Base-by-base conservation (phyloP, 2,888 invertebrate genomes). In the Microplitis manilae region DNA sequence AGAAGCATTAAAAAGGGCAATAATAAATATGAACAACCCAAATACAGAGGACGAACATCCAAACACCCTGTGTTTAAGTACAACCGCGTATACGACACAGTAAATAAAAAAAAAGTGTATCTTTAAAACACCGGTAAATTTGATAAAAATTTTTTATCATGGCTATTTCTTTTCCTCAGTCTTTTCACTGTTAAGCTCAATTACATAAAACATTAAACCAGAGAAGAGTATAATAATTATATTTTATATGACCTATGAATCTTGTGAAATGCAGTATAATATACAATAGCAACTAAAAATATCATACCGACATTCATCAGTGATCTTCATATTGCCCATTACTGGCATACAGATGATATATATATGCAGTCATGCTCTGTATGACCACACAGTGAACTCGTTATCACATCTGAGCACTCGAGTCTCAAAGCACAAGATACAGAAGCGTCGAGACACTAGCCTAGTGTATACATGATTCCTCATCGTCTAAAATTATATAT, bases 401-500 rank as follows among this genome's bases (percentile, higher is more conserved):
- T 72, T 72, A 72, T 72, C 72, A 72, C 72, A 72, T 64, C 64
- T 72, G 41, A 64, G 64, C 41, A 72, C 71, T 71, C 50, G 50
- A 13, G 4, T 50, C 13, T 13, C 71, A 71, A 71, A 71, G 38
- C 38, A 65, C 62, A 13, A 13, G 13, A 65, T 65, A 65, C 30
- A 65, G 50, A 50, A 50, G 50, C 50, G 9, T 50, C 50, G 1
- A 50, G 50, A 2, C 50, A 13, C 8, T 13, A 50, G 50, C 13
- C 50, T 50, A 50, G 50, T 50, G 8, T 50, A 50, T 50, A 50
- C 50, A 50, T 50, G 9, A 50, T 50, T 13, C 50, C 50, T 50
- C 50, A 50, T 50, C 50, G 50, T 50, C 50, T 13, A 13, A 50
- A 13, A 50, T 13, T 13, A 50, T 13, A 50, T 50, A 8, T 50